Evolutionary conservation across 2,888 invertebrate species (phyloP).

Genomic region (Sinohyriopsis cumingii): DNA sequence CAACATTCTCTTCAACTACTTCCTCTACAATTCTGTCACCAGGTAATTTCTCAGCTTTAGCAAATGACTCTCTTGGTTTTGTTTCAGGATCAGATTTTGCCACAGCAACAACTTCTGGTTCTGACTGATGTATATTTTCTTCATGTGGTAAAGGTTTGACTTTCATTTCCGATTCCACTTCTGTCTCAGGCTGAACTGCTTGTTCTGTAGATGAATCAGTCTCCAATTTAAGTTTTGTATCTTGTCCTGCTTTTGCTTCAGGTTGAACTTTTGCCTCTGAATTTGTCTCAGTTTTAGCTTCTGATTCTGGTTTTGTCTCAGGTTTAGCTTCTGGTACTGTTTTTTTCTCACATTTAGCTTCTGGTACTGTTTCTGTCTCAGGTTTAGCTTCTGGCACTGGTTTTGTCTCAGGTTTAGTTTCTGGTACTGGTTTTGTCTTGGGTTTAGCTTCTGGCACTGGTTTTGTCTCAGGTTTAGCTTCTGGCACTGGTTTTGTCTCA

Average conservation of each 20-base stretch:
- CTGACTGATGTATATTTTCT: neutral
- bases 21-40: too few species aligned
- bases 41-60: too few species aligned
- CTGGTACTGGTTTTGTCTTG: too few species aligned
- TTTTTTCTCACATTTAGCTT: neutral
- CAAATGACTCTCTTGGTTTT: too few species aligned
- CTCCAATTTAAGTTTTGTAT: neutral
- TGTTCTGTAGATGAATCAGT: too few species aligned
- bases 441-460: neutral
- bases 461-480: neutral
- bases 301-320: neutral
- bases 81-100: neutral
- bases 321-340: neutral
- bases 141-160: neutral
- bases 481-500: neutral
- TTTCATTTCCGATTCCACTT: neutral
- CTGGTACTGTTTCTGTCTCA: neutral
- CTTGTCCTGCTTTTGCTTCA: neutral
- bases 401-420: neutral
- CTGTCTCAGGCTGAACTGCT: neutral
- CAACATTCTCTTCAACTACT: too few species aligned
- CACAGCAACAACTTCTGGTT: neutral
- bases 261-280: neutral
- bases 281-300: constrained; percentile 3
- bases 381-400: neutral